Conservation (phyloP, 2,797 vertebrate species). For the Bradypodion ventrale region DNA sequence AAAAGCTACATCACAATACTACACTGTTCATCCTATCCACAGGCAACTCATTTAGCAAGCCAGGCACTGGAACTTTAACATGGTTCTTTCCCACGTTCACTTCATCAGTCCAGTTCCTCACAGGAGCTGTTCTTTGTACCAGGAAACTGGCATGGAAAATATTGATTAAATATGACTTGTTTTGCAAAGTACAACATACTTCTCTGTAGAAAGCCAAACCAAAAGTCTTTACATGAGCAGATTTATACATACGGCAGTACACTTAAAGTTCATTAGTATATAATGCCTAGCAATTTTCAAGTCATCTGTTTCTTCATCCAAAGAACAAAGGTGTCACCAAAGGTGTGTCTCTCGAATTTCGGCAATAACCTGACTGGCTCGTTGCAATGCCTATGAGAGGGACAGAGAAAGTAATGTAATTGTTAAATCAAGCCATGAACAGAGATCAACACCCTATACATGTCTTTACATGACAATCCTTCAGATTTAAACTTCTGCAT, state of each 20-base stretch:
- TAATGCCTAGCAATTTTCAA: slow-evolving; percentile 78
- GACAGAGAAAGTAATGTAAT: neutral
- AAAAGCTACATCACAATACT: slow-evolving; percentile 71
- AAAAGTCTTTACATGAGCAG: slow-evolving; percentile 73
- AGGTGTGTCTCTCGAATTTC: slow-evolving; percentile 97
- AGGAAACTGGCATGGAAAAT: slow-evolving; percentile 47
- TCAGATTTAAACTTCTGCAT: neutral
- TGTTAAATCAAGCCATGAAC: neutral
- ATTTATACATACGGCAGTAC: slow-evolving; percentile 72
- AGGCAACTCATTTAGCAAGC: slow-evolving; percentile 71
- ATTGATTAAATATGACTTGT: slow-evolving; percentile 72
- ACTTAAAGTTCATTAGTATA: slow-evolving; percentile 81
- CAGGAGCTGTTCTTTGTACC: slow-evolving; percentile 70
- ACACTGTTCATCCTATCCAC: slow-evolving; percentile 68
- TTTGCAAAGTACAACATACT: slow-evolving; percentile 75
- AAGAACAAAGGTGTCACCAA: slow-evolving; percentile 87
- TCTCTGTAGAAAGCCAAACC: slow-evolving; percentile 76
- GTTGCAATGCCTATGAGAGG: slow-evolving; percentile 87
- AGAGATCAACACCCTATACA: neutral
- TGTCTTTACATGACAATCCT: neutral
- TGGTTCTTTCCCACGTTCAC: slow-evolving; percentile 60
- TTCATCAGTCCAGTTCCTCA: slow-evolving; percentile 58
- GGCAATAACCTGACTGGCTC: slow-evolving; percentile 96
- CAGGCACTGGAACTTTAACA: slow-evolving; percentile 72
- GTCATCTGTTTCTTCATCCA: slow-evolving; percentile 83